Evolutionary conservation across 2,797 vertebrate genomes (phyloP), one percentile per base, ranked within the genome.

Genomic region (Dryobates pubescens): DNA sequence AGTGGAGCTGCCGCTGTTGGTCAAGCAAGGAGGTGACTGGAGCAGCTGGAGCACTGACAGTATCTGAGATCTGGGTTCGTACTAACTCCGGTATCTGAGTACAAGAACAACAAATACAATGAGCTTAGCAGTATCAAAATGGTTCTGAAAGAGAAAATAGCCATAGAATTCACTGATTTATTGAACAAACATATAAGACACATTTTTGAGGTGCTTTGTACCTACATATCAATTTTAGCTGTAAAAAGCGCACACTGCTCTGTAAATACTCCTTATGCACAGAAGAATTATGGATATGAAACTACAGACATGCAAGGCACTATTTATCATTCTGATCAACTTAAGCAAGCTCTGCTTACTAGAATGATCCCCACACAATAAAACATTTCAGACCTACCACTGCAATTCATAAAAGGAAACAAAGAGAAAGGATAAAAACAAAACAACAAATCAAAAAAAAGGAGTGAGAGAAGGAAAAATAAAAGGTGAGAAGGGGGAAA

Each of bases 21-120:
- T 98, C 97, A 62, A 97, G 97, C 17, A 97, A 88, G 12, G 94
- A 45, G 34, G 97, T 86, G 72, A 94, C 57, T 3, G 98, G 96
- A 30, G 96, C 75, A 82, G 96, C 96, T 58, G 98, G 95, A 92
- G 96, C 91, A 30, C 93, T 89, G 87, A 97, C 71, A 51, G 96
- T 72, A 59, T 98, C 98, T 0, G 97, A 96, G n/a, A 98, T 96
- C 75, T 98, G 99, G 5, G 97, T 96, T 62, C 96, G 97, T 19
- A 98, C 97, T 90, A 99, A 87, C 89, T 99, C 99, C 36, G 98
- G 97, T 98, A 99, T 98, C 99, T 99, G 97, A 96, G 77, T 13
- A 80, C 23, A 87, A 63, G 41, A 80, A 77, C 95, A 17, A 13
- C 54, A 82, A 14, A 86, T 4, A 51, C n/a, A 56, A 38, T 17